Percentiles rank a stretch among this genome's conserved stretches.
phyloP scores from a whole-genome alignment of 1,140 invertebrate species.

The Calosoma granatense region DNA sequence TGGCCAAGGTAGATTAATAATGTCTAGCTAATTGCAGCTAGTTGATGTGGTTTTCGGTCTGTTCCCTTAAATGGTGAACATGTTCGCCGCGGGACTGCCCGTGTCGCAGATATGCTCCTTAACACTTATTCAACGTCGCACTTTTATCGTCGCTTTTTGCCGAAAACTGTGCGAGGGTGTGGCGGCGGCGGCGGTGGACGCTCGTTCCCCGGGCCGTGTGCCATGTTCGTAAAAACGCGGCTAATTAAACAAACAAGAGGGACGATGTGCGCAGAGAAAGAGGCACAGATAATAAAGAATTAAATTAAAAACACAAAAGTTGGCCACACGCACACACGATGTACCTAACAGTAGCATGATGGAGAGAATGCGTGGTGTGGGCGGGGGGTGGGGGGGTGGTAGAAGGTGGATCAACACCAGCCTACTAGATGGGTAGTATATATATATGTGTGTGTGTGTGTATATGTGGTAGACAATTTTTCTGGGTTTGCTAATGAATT shows the following conservation, averaged over 20 bases:
- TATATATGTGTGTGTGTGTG: constrained; percentile 19
- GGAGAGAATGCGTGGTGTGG: too few species aligned
- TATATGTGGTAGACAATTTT: constrained; percentile 23
- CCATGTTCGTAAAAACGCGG: neutral
- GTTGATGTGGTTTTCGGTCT: too few species aligned
- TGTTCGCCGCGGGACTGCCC: too few species aligned
- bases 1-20: too few species aligned
- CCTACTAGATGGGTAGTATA: constrained; percentile 1
- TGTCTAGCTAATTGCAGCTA: too few species aligned
- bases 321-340: constrained; percentile 11
- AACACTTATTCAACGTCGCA: neutral
- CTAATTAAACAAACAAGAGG: constrained; percentile 9
- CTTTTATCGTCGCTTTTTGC: neutral
- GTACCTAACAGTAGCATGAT: too few species aligned
- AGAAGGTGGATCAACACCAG: too few species aligned
- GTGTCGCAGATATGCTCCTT: neutral
- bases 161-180: too few species aligned
- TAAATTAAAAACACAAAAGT: constrained; percentile 24
- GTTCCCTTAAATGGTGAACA: too few species aligned
- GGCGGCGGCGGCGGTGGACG: too few species aligned
- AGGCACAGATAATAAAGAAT: constrained; percentile 24
- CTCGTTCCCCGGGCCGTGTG: neutral
- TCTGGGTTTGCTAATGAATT: constrained; percentile 32
- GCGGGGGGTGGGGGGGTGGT: too few species aligned
- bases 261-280: constrained; percentile 11